Evolutionary conservation across 2,888 invertebrate genomes (phyloP), one percentile per base, ranked within the genome.

Genomic region (Ectemnius lituratus): DNA sequence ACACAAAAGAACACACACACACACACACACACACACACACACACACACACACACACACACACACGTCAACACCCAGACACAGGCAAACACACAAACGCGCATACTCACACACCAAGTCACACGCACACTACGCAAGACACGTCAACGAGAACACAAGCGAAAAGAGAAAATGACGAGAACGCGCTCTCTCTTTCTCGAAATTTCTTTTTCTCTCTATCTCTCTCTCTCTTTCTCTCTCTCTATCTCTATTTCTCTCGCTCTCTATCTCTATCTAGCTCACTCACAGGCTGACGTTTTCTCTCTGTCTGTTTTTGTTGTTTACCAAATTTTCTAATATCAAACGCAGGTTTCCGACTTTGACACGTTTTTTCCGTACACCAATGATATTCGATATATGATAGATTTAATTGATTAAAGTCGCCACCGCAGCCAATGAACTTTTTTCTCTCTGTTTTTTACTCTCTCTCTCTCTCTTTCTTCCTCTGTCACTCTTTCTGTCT

Each of bases 221-320:
- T 20, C 57, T 20, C 4, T 18, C 0, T 8, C 16, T 18, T 6
- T 18, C 6, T 6, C 5, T 18, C 57, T 56, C 0, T 8, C 16
- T 18, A 5, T 18, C 6, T 6, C 5, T 18, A 11, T 56, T 13
- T 16, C 37, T 37, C 5, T 37, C 5, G 11, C 37, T 37, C 37
- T 37, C 37, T 37, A 6, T 37, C 37, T 37, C 37, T 37, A 11
- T 37, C 37, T 37, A 6, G 37, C 37, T 37, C 37, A 37, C 78
- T 79, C 79, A 80, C 82, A 86, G 85, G 85, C 85, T 88, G 85
- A 87, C 85, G 86, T 84, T 87, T 84, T 86, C 82, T 67, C 68
- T 65, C 66, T 63, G 67, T 47, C 65, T 46, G 47, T 20, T 76
- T 66, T 59, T 18, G 23, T 59, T 52, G 23, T 59, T 52, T 13